These are phyloP conservation scores for Drosophila anceps DNA, from an alignment of 2,888 invertebrate genomes.

Conservation along the genomic window DNA sequence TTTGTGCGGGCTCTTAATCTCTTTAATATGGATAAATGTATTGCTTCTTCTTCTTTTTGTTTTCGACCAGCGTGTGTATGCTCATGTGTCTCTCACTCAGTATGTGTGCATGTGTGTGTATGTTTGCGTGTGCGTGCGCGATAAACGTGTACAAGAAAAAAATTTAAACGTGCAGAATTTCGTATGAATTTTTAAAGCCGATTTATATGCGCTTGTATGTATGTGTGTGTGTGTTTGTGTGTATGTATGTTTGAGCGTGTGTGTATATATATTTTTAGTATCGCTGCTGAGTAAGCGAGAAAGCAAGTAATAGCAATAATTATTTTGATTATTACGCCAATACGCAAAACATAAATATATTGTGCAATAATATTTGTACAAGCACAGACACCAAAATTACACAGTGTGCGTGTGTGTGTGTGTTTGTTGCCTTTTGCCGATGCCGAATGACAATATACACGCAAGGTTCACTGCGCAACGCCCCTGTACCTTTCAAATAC, in stretches of 20 bases:
- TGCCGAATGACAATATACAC: slow-evolving; percentile 58
- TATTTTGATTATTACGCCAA: slow-evolving; percentile 37
- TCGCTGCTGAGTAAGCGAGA: slow-evolving; percentile 21
- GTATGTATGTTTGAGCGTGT: slow-evolving; percentile 9
- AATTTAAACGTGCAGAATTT: slow-evolving; percentile 74
- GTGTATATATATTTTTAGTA: slow-evolving; percentile 38
- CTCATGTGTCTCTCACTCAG: slow-evolving; percentile 20
- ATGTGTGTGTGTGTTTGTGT: slow-evolving; percentile 15
- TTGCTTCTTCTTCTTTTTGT: slow-evolving; percentile 56
- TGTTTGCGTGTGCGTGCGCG: slow-evolving; percentile 50
- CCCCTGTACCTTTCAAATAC: slow-evolving; percentile 43
- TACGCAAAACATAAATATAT: slow-evolving; percentile 69
- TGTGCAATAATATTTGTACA: slow-evolving; percentile 71
- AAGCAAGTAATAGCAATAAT: slow-evolving; percentile 31
- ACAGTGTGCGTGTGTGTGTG: slow-evolving; percentile 29
- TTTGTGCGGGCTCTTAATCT: slow-evolving; percentile 42
- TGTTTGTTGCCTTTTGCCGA: slow-evolving; percentile 16
- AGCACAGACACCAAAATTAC: slow-evolving; percentile 23
- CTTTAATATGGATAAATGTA: slow-evolving; percentile 42
- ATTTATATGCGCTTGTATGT: slow-evolving; percentile 43
- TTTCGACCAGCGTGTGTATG: slow-evolving; percentile 55
- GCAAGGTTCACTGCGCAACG: slow-evolving; percentile 79
- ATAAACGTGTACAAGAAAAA: slow-evolving; percentile 74
- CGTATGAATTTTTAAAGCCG: slow-evolving; percentile 71
- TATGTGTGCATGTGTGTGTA: slow-evolving; percentile 20